Evolutionary conservation across 35 echinoderm and acorn worm species (phyloP), one percentile per base, ranked within the genome.

Genomic region (Apostichopus parvimensis): DNA sequence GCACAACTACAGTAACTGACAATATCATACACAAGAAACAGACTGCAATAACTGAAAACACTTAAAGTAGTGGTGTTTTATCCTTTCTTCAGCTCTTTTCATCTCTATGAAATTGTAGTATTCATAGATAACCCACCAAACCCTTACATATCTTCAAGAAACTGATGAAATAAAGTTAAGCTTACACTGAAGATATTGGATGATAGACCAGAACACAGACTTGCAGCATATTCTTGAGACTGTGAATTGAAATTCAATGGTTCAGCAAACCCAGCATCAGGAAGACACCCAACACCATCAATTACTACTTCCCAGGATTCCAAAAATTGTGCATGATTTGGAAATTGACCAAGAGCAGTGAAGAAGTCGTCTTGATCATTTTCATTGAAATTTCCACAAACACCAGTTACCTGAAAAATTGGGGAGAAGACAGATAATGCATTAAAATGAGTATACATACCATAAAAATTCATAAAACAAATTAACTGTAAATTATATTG

Each of bases 341-440:
- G 9, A 26, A 88, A 88, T 53, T 88, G 86, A 25, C 64, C 86
- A 20, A 25, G 28, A 68, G 60, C 18, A 28, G 86, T 88, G 17
- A 88, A 72, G 64, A 88, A 73, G 86, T 88, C 86, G 21, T 88
- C 86, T 8, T 52, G 20, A 28, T 88, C 86, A 88, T 88, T 45
- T 6, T 66, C 86, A 73, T 88, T 88, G 68, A 73, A 88, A 73
- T 88, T 88, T 68, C 86, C 86, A 88, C 86, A 88, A 11, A 88
- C 61, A 73, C 86, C 86, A 73, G 86, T 88, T 7, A 88, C 86
- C 86, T 88, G 24, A n/a, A 58, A 8, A 62, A 71, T 28, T 24
- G 57, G 9, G 15, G 23, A 68, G 72, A 73, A 3, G 18, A 87
- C 5, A 28, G 11, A 5, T 8, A 52, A n/a, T 45, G 14, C 11